Base-by-base conservation (phyloP, 2,888 invertebrate genomes). In the Drosophila borealis region DNA sequence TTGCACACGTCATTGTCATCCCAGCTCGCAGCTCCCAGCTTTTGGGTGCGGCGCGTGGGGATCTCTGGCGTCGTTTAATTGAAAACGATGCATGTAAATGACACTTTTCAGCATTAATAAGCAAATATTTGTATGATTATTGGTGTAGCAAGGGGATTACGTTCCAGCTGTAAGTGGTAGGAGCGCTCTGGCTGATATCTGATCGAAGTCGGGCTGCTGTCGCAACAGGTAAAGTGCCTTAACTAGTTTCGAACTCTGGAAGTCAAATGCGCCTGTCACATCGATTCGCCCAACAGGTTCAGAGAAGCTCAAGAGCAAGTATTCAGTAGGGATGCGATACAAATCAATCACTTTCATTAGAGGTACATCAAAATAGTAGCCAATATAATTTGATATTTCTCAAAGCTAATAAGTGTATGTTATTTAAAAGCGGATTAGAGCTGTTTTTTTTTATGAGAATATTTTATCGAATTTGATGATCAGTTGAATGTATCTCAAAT, bases 61-160 rank as follows among this genome's bases (percentile, higher is more conserved):
- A 71, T 73, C 83, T 66, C 48, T 80, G 84, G 89, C 85, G 85
- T 86, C 89, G 87, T 86, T 86, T 86, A 86, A 86, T 86, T 86
- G 85, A 86, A 87, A 86, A 86, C 89, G 85, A 88, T 87, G 87
- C 89, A 88, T 88, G 88, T 88, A 89, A 88, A 87, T 89, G 89
- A 84, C 89, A 88, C 89, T 88, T 88, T 88, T 88, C 89, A 89
- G 89, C 89, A 88, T 87, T 87, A 87, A 87, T 87, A 89, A 87
- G 86, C 85, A 89, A 89, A 89, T 87, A 87, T 89, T 87, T 89
- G 89, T 87, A 78, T 76, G 86, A 83, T 86, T 86, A 86, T 86
- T 88, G 79, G 75, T 79, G 85, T 75, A 71, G 86, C 64, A 44
- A 64, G 60, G 72, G 85, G 87, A 86, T 86, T 86, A 86, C 66